phyloP scores from a whole-genome alignment of 2,888 invertebrate genomes.

The Myopa tessellatipennis region DNA sequence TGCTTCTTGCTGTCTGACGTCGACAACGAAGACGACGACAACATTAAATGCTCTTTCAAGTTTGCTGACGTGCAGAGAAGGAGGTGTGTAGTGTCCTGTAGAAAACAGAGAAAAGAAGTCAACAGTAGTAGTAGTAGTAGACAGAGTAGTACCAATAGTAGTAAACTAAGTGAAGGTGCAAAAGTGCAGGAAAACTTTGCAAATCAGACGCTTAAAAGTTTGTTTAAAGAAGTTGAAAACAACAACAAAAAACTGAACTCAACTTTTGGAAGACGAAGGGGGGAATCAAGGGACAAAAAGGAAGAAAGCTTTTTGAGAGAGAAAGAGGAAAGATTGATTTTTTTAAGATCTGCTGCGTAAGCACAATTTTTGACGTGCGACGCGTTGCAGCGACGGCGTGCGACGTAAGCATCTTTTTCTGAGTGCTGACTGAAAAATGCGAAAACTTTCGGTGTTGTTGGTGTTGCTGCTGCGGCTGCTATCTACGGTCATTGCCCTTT shows the following conservation, averaged over 20 bases:
- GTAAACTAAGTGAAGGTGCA: conserved; percentile 3
- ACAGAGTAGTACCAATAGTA: background rate
- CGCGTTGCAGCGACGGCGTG: background rate
- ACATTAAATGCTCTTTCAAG: background rate
- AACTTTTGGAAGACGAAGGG: background rate
- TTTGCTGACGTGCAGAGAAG: background rate
- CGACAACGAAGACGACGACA: background rate
- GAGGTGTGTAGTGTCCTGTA: no score
- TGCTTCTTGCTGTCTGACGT: background rate
- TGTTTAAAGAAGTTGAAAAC: background rate
- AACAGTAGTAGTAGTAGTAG: background rate
- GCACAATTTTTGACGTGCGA: background rate
- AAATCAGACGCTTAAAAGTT: conserved; percentile 39
- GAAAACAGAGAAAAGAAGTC: background rate
- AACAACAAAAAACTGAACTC: conserved; percentile 7
- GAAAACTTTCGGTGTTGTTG: background rate
- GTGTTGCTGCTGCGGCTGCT: background rate
- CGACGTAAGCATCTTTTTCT: conserved; percentile 28
- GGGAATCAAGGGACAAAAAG: background rate
- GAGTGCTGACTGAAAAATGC: conserved; percentile 22
- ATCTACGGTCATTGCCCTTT: conserved; percentile 22
- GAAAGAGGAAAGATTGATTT: background rate
- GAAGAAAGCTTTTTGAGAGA: background rate
- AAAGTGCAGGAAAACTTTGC: conserved; percentile 25
- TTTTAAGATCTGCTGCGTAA: background rate